Evolutionary conservation across 1,140 invertebrate genomes (phyloP).

Genomic region (Pomacea maculata): DNA sequence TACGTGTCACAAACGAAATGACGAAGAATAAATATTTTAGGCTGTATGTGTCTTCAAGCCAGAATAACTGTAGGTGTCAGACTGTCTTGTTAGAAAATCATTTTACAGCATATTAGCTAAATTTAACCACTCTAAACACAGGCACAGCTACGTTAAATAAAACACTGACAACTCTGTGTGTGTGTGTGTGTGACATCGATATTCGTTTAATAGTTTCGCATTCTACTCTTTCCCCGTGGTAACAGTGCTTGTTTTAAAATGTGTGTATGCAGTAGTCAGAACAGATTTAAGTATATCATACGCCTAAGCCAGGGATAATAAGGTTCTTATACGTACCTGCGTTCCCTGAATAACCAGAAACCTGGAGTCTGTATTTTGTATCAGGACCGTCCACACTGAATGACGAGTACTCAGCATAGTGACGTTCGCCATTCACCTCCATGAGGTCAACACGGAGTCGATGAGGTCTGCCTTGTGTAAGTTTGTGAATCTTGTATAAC

Average conservation of each 20-base stretch:
- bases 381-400: slow-evolving; percentile 24
- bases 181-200: background rate
- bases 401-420: slow-evolving; percentile 23
- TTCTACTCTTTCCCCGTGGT: background rate
- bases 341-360: slow-evolving; percentile 27
- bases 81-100: too few relatives aligned
- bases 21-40: too few relatives aligned
- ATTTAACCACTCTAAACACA: background rate
- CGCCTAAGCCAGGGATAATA: too few relatives aligned
- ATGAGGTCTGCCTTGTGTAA: too few relatives aligned
- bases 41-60: too few relatives aligned
- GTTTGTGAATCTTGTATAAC: background rate
- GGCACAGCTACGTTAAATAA: background rate
- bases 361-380: slow-evolving; percentile 16
- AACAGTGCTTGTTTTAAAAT: background rate
- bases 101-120: background rate
- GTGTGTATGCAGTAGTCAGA: too few relatives aligned
- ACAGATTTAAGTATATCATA: too few relatives aligned
- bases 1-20: too few relatives aligned
- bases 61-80: too few relatives aligned
- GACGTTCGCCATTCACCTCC: slow-evolving; percentile 11
- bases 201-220: background rate
- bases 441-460: too few relatives aligned
- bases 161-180: background rate
- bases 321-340: slow-evolving; percentile 57